A percentile compares a stretch with the other conserved stretches of the same genome.
Conservation (phyloP, 1,140 invertebrate species). For the Sinella curviseta region DNA sequence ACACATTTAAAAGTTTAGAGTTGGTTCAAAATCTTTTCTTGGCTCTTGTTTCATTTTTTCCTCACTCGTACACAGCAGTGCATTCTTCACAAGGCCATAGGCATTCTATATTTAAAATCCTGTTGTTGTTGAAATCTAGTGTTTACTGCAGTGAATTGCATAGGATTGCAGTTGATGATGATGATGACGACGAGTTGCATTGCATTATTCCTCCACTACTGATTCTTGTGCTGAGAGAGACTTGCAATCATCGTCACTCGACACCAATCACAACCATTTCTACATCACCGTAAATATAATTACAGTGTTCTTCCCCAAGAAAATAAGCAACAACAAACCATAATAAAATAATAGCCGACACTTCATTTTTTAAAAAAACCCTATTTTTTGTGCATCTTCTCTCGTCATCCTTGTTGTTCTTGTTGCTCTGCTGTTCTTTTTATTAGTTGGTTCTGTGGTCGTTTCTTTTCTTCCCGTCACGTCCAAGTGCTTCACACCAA, state of each 20-base stretch:
- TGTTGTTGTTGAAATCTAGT: too few species aligned
- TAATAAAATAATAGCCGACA: background rate
- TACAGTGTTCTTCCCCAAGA: background rate
- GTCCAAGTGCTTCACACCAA: constrained; percentile 7
- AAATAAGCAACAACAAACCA: background rate
- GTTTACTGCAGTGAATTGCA: too few species aligned
- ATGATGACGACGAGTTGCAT: background rate
- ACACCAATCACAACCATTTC: background rate
- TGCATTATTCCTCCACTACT: background rate
- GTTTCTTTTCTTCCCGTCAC: constrained; percentile 15
- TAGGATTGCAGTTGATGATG: too few species aligned
- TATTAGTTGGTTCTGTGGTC: too few species aligned
- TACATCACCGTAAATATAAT: background rate
- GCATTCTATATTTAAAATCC: constrained; percentile 1
- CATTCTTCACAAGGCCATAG: constrained; percentile 5
- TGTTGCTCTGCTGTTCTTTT: too few species aligned
- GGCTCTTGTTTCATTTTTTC: background rate
- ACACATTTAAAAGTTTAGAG: background rate
- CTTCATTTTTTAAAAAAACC: background rate
- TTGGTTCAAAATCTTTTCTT: background rate
- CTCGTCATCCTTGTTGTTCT: background rate
- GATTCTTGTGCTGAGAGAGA: background rate
- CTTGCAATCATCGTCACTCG: background rate
- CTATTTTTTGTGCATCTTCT: background rate
- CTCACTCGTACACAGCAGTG: too few species aligned